Percentiles rank a stretch among this genome's conserved stretches.
phyloP scores from a whole-genome alignment of 2,888 invertebrate genomes.

The Elaeidobius kamerunicus region DNA sequence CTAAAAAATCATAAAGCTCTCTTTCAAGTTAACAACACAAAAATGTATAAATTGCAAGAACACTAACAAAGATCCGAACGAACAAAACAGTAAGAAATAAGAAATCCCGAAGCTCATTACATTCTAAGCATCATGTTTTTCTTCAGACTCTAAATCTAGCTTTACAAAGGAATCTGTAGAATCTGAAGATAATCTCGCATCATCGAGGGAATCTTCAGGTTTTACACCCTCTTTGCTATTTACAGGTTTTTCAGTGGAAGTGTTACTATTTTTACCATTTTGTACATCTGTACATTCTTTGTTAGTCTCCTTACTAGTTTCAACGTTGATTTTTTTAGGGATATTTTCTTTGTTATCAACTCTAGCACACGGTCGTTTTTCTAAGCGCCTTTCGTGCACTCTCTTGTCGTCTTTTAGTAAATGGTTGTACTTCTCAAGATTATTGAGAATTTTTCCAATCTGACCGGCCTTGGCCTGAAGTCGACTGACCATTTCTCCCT shows the following conservation, averaged over 20 bases:
- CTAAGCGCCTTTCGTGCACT: conserved; percentile 25
- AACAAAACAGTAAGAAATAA: conserved; percentile 4
- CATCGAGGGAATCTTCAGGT: conserved; percentile 16
- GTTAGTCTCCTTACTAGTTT: conserved; percentile 3
- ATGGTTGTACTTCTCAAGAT: conserved; percentile 84
- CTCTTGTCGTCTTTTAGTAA: conserved; percentile 59
- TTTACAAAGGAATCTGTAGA: conserved; percentile 44
- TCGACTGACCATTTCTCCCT: conserved; percentile 92
- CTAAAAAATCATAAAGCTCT: not conserved
- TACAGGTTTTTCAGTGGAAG: conserved; percentile 3
- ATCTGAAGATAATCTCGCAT: conserved; percentile 36
- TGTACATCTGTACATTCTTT: conserved; percentile 7
- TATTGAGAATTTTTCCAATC: conserved; percentile 89
- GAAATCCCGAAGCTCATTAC: conserved; percentile 12
- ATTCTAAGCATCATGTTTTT: conserved; percentile 26
- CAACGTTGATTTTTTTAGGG: conserved; percentile 25
- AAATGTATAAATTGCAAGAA: conserved; percentile 15
- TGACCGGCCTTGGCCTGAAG: conserved; percentile 94
- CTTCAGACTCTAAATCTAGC: conserved; percentile 40
- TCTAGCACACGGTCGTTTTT: conserved; percentile 31
- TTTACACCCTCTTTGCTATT: conserved; percentile 7
- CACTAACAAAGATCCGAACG: conserved; percentile 8
- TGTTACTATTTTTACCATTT: conserved; percentile 8
- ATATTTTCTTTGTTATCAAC: conserved; percentile 32
- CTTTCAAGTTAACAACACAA: conserved; percentile 2